A percentile compares a stretch with the other conserved stretches of the same genome.
Evolutionary conservation across 2,113 vertebrate species (phyloP).

Genomic region (Bostrychus sinensis): DNA sequence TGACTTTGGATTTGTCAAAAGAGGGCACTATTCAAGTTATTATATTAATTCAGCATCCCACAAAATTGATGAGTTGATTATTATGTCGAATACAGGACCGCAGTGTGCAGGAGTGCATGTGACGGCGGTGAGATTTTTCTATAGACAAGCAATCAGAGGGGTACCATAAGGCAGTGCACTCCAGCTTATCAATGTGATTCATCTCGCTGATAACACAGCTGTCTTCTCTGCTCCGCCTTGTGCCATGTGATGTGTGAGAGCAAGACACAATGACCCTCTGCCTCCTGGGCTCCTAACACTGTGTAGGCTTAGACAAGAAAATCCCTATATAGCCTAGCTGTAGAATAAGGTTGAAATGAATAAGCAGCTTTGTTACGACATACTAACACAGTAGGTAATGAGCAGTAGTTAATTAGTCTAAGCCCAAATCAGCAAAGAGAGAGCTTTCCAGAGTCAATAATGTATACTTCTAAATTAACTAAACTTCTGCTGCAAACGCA

Average conservation of each 20-base stretch:
- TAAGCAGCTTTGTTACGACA: too few relatives aligned
- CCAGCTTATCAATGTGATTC: conserved; percentile 60
- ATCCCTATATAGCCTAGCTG: too few relatives aligned
- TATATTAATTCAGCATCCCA: not conserved
- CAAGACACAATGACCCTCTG: conserved; percentile 23
- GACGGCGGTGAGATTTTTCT: conserved; percentile 16
- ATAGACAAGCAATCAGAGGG: conserved; percentile 29
- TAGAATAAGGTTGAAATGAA: too few relatives aligned
- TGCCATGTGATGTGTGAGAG: conserved; percentile 21
- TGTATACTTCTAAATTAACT: not conserved
- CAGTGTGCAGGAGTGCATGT: conserved; percentile 20
- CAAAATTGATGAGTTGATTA: conserved; percentile 17
- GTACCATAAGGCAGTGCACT: conserved; percentile 46
- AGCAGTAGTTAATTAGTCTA: not conserved
- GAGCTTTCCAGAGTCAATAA: not conserved
- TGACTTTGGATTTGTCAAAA: too few relatives aligned
- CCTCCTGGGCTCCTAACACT: not conserved
- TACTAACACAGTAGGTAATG: too few relatives aligned
- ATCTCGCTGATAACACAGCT: conserved; percentile 48
- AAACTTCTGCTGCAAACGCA: not conserved
- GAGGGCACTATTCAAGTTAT: not conserved
- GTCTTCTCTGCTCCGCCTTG: conserved; percentile 24
- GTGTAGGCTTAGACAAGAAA: not conserved
- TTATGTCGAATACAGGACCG: not conserved
- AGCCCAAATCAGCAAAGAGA: not conserved